Base-by-base conservation (phyloP, 2,113 vertebrate species). In the Crocuta crocuta region DNA sequence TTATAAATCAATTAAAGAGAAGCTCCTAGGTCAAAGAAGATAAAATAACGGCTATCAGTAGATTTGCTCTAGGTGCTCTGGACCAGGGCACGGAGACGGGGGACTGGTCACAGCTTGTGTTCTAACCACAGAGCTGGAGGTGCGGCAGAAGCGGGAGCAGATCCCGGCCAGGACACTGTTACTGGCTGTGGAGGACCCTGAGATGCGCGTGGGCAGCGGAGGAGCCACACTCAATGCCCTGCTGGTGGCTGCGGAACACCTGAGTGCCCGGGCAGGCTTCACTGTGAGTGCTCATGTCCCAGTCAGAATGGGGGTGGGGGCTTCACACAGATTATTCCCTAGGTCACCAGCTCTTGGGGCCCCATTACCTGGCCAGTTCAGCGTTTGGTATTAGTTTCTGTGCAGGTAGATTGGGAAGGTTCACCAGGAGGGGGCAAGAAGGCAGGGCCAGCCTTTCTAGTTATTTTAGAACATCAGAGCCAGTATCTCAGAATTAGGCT, bases 191-290 rank as follows among this genome's bases (percentile, higher is more conserved):
- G 98, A 99, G 92, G 99, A 99, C 97, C 99, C 99, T 0, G 99
- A 99, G 98, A 98, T 97, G 13, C 98, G 95, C 0, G 98, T 99
- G 94, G 99, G 99, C 96, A 99, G 99, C 2, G 99, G 99, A 1
- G 99, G 99, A 26, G 99, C 99, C 31, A 99, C 99, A 0, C 99
- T 99, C 94, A 99, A 99, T 15, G 99, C 99, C 0, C 98, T 99
- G 95, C 98, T 99, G 97, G 99, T 99, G 81, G 99, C 99, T 0
- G 99, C 99, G 0, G 99, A 99, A 83, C 99, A 99, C 97, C 99
- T 99, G 98, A 99, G 99, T 66, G 99, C 99, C 95, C 98, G 98
- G 28, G 99, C 99, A 0, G 99, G 99, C 71, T 98, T 98, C 98
- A 99, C 99, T 0, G 99, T 99, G 98, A 99, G 99, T 94, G 13